Evolutionary conservation across 1,140 invertebrate genomes (phyloP).

Genomic region (Drosophila simulans): DNA sequence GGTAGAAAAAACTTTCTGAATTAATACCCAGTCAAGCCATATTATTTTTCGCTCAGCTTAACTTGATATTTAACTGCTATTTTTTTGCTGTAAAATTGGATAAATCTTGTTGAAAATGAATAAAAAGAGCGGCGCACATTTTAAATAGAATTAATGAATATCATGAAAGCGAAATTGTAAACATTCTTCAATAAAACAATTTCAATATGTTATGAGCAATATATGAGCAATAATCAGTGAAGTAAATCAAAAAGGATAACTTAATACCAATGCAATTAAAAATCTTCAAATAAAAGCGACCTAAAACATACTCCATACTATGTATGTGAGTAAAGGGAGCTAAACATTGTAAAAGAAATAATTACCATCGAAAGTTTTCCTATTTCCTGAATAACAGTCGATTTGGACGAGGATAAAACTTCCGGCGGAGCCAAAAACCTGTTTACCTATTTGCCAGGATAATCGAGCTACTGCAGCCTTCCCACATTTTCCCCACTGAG

Average conservation of each 20-base stretch:
- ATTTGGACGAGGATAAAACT: slow-evolving; percentile 15
- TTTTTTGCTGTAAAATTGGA: not conserved
- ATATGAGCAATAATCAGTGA: no score
- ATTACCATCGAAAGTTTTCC: slow-evolving; percentile 16
- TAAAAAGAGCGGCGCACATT: not conserved
- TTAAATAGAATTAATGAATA: no score
- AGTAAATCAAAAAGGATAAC: no score
- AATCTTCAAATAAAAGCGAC: not conserved
- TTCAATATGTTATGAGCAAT: no score
- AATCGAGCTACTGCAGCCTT: slow-evolving; percentile 15
- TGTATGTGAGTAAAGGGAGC: not conserved
- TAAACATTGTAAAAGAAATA: not conserved
- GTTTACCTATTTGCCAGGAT: slow-evolving; percentile 41
- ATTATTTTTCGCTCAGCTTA: slow-evolving; percentile 1
- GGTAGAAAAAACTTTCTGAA: slow-evolving; percentile 29
- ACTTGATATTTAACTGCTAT: not conserved
- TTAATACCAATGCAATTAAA: not conserved
- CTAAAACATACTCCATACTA: no score
- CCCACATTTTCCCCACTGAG: slow-evolving; percentile 24
- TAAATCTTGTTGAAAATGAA: not conserved
- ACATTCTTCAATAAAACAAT: no score
- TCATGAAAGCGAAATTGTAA: no score
- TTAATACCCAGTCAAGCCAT: slow-evolving; percentile 13
- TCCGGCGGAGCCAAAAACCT: not conserved
- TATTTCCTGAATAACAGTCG: slow-evolving; percentile 10